phyloP scores from a whole-genome alignment of 2,113 vertebrate species.

The Nanger granti region DNA sequence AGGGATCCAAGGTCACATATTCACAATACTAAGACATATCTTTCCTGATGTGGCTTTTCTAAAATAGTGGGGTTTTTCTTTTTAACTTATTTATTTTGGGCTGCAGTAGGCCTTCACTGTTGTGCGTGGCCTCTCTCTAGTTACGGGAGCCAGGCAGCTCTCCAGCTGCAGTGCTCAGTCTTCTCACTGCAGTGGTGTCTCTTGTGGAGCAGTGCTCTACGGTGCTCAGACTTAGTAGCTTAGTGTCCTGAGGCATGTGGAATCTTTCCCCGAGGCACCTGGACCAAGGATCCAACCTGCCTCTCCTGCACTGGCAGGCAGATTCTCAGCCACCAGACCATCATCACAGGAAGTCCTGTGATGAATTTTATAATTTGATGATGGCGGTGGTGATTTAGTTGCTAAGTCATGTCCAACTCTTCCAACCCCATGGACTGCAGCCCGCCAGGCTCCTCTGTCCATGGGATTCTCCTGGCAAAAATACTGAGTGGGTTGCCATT shows the following conservation, averaged over 20 bases:
- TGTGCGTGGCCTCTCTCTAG: neutral
- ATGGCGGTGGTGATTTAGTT: neutral
- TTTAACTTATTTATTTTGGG: neutral
- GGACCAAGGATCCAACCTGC: neutral
- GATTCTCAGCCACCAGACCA: neutral
- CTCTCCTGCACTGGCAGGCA: neutral
- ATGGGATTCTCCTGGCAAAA: neutral
- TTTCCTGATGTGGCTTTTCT: neutral
- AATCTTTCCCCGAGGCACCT: neutral
- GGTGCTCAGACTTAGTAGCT: neutral
- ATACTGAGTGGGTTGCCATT: neutral
- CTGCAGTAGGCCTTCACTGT: neutral
- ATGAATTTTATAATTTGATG: neutral
- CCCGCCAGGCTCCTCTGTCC: neutral
- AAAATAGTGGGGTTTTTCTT: neutral
- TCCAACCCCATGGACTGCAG: neutral
- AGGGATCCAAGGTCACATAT: neutral
- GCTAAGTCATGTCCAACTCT: neutral
- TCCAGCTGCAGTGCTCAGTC: neutral
- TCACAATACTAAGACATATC: neutral
- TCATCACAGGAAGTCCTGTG: neutral
- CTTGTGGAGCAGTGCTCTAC: neutral
- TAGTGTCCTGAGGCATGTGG: neutral
- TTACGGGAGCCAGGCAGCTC: neutral
- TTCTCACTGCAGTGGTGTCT: neutral